A percentile compares a stretch with the other conserved stretches of the same genome.
Conservation (phyloP, 2,113 vertebrate genomes). For the Oryzias javanicus region DNA sequence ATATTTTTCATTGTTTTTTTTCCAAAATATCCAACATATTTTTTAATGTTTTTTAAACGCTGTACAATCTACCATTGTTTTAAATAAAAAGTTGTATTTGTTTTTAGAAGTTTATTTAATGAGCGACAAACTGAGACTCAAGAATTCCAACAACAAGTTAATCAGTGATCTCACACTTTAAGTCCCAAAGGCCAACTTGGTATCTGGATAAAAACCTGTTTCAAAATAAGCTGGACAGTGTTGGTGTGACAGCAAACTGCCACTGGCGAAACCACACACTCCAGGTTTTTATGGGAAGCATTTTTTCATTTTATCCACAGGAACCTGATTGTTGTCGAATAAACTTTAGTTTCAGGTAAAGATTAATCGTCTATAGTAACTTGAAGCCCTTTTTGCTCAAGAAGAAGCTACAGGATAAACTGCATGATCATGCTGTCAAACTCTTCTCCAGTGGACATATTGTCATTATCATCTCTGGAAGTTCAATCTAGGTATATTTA, state of each 20-base stretch:
- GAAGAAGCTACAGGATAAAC: neutral
- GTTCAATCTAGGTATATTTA: conserved; percentile 35
- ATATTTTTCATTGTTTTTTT: too few species aligned
- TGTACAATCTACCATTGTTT: too few species aligned
- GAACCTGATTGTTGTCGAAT: neutral
- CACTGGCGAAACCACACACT: conserved; percentile 1
- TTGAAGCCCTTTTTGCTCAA: neutral
- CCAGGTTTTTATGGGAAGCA: too few species aligned
- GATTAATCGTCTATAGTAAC: neutral
- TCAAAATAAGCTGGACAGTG: neutral
- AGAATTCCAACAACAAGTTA: neutral
- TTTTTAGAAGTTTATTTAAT: too few species aligned
- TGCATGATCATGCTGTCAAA: conserved; percentile 16
- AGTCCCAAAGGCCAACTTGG: conserved; percentile 4
- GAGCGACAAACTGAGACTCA: too few species aligned
- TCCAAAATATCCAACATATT: too few species aligned
- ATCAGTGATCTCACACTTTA: neutral
- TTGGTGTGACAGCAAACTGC: neutral
- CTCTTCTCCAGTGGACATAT: conserved; percentile 7
- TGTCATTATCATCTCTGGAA: conserved; percentile 37
- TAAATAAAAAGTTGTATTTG: too few species aligned
- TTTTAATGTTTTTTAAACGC: too few species aligned
- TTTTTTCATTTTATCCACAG: too few species aligned
- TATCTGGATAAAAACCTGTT: conserved; percentile 7
- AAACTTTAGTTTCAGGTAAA: conserved; percentile 9